phyloP scores from a whole-genome alignment of 2,113 vertebrate species.

The Entelurus aequoreus region DNA sequence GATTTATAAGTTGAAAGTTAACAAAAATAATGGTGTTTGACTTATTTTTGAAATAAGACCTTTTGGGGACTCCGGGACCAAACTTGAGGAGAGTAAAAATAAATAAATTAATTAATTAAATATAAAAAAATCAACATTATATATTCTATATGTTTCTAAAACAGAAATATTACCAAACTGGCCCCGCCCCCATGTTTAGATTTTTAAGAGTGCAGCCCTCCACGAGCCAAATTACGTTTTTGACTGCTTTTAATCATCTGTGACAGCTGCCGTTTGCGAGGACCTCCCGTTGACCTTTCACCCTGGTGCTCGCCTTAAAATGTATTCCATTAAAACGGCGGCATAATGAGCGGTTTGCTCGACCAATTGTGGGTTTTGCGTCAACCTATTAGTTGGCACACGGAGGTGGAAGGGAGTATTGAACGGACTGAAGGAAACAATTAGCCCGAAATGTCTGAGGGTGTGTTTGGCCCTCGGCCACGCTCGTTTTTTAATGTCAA shows the following conservation, averaged over 20 bases:
- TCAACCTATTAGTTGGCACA: slow-evolving; percentile 77
- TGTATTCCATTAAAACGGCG: slow-evolving; percentile 87
- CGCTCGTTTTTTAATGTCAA: slow-evolving; percentile 55
- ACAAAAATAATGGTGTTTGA: no score
- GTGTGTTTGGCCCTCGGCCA: slow-evolving; percentile 70
- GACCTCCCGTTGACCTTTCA: slow-evolving; percentile 75
- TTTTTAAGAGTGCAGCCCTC: not conserved
- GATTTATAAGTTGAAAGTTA: no score
- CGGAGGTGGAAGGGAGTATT: slow-evolving; percentile 27
- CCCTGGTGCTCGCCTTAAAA: slow-evolving; percentile 73
- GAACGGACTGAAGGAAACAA: slow-evolving; percentile 79
- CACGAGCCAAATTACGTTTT: slow-evolving; percentile 63
- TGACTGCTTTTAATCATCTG: slow-evolving; percentile 74
- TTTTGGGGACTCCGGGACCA: no score
- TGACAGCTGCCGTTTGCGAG: slow-evolving; percentile 79
- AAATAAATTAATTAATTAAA: no score
- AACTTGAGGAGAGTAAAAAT: no score
- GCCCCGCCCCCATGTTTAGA: no score
- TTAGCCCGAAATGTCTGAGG: slow-evolving; percentile 73
- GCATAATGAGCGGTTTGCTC: slow-evolving; percentile 89
- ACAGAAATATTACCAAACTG: no score
- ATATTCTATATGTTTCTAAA: no score
- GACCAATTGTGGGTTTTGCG: slow-evolving; percentile 86
- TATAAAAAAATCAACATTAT: no score
- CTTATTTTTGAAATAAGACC: no score